A percentile compares a stretch with the other conserved stretches of the same genome.
phyloP scores from a whole-genome alignment of 2,113 vertebrate species.

The rat (Rattus norvegicus) region DNA sequence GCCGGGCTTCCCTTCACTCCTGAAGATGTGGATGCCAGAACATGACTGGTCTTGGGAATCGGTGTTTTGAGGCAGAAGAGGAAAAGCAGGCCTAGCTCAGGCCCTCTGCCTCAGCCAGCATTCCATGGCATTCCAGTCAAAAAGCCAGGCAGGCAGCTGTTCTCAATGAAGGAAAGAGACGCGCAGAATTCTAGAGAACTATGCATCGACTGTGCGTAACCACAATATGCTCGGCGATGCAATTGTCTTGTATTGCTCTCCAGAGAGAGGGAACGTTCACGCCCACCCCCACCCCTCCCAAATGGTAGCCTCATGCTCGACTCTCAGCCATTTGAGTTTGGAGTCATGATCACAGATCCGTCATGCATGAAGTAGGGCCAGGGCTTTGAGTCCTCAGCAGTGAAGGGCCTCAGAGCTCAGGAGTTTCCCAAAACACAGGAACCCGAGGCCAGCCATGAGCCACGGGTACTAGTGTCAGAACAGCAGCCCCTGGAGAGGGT shows the following conservation, averaged over 20 bases:
- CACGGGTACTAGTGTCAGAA: fast-evolving
- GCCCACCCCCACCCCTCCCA: neutral
- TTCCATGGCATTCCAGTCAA: neutral
- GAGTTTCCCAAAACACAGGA: neutral
- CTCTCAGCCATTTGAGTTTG: neutral
- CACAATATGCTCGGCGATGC: neutral
- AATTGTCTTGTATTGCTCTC: neutral
- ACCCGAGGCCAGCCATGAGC: neutral
- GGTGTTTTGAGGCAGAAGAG: neutral
- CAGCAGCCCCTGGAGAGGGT: fast-evolving
- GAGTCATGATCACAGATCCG: fast-evolving
- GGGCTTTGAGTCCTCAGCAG: neutral
- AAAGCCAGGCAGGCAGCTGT: neutral
- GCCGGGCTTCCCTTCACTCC: neutral
- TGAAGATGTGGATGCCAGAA: too few species aligned
- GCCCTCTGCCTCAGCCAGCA: neutral
- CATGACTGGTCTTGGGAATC: neutral
- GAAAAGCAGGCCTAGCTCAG: neutral
- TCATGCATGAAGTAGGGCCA: neutral
- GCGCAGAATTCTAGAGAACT: neutral
- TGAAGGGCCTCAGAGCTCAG: neutral
- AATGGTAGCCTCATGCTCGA: fast-evolving
- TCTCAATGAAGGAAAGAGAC: neutral
- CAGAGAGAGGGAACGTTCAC: neutral
- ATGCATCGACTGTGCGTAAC: neutral